Evolutionary conservation across 2,888 invertebrate genomes (phyloP), one percentile per base, ranked within the genome.

Genomic region (Punctoribates punctum): DNA sequence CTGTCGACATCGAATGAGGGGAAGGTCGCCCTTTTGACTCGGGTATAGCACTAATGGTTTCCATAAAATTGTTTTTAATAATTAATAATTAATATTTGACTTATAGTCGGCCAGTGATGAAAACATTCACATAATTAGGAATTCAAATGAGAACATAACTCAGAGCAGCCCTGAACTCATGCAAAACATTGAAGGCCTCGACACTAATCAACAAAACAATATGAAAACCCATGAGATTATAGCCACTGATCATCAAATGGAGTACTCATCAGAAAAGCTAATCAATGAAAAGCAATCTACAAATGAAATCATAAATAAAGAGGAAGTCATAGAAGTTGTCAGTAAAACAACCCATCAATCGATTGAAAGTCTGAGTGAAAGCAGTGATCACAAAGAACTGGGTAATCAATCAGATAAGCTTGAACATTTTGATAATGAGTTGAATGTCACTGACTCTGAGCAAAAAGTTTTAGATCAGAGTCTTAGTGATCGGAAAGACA

Each of bases 1-100:
- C 46, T 80, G 27, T 80, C 80, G 13, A n/a, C 13, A 17, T 78
- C 78, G 8, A 78, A 78, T 67, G 60, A 77, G 38, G 65, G 67
- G 42, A 78, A 78, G 54, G 57, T 78, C 29, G 67, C 75, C 20
- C 65, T 54, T 42, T 9, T 77, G 15, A 74, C 73, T 38, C 62
- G 62, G 65, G 78, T 75, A 70, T 57, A 51, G 27, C 9, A n/a
- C 15, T 8, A 38, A 23, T 38, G 29, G 17, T 27, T 13, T 8
- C 11, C 27, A 34, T 15, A 29, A 38, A 57, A 54, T 54, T 20
- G 13, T 11, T 60, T 23, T 74, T 74, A 38, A 60, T 74, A 42
- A 60, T 42, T 74, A 25, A 62, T 60, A 38, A 8, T 3, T 65
- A 54, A 25, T 29, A n/a, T 25, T 67, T 20, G 5, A n/a, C 46